Conservation (phyloP, 2,888 invertebrate genomes). For the Zygothrica quintamaculata region DNA sequence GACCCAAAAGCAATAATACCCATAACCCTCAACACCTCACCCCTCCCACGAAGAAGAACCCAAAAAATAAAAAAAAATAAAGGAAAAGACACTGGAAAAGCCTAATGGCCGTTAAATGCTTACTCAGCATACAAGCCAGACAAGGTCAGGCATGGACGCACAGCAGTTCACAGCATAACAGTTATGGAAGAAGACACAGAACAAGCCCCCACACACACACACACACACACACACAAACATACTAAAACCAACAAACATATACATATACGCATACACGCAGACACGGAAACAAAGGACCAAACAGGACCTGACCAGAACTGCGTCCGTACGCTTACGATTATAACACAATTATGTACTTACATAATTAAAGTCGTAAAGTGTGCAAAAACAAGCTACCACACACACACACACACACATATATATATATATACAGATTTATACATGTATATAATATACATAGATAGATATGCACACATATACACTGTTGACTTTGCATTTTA, state of each 20-base stretch:
- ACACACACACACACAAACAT: constrained; percentile 5
- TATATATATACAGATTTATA: constrained; percentile 1
- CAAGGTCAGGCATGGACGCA: constrained; percentile 58
- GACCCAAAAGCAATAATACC: constrained; percentile 41
- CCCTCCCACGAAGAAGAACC: no score
- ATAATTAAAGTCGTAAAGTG: constrained; percentile 78
- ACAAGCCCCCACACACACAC: constrained; percentile 5
- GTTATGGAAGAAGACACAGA: constrained; percentile 6
- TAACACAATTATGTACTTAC: constrained; percentile 79
- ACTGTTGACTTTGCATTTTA: constrained; percentile 23
- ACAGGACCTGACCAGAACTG: constrained; percentile 26
- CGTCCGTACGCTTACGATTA: constrained; percentile 68
- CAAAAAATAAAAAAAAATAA: no score
- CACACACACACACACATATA: constrained; percentile 14
- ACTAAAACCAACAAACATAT: constrained; percentile 12
- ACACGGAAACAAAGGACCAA: constrained; percentile 21
- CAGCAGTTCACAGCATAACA: constrained; percentile 15
- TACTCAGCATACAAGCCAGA: constrained; percentile 59
- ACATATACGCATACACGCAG: background rate
- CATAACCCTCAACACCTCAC: constrained; percentile 31
- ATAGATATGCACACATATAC: background rate
- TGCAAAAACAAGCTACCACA: constrained; percentile 48
- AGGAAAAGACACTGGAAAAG: constrained; percentile 59
- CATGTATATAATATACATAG: background rate
- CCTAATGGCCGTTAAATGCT: constrained; percentile 77